Evolutionary conservation across 2,797 vertebrate genomes (phyloP).

Genomic region (Mormyrus proboscirostris): DNA sequence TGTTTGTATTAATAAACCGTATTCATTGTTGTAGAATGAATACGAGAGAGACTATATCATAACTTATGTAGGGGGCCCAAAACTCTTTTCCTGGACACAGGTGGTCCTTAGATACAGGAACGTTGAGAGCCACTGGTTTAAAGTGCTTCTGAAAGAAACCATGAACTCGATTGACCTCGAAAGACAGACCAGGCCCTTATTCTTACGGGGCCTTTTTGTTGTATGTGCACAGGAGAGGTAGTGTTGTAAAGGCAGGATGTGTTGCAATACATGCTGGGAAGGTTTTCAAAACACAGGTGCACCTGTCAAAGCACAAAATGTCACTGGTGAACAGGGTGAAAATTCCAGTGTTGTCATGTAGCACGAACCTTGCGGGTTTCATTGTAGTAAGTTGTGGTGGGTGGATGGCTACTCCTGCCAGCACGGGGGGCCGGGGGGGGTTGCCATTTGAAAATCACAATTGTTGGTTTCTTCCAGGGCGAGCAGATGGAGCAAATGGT

Average conservation of each 20-base stretch:
- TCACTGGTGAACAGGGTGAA: background rate
- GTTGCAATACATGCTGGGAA: background rate
- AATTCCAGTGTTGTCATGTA: background rate
- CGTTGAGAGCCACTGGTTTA: background rate
- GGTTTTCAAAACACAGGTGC: background rate
- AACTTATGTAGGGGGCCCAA: background rate
- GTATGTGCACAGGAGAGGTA: background rate
- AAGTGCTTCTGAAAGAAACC: background rate
- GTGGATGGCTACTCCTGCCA: background rate
- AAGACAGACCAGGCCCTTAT: background rate
- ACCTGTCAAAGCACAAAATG: background rate
- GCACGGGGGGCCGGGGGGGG: background rate
- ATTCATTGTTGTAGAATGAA: background rate
- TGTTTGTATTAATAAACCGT: background rate
- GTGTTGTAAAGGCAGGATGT: slow-evolving; percentile 1
- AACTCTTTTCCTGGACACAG: background rate
- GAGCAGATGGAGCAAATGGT: slow-evolving; percentile 14
- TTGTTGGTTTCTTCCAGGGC: background rate
- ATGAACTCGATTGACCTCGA: background rate
- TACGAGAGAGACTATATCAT: background rate
- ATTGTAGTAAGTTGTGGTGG: background rate
- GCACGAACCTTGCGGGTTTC: background rate
- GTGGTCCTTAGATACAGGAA: background rate
- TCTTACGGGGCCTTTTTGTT: background rate
- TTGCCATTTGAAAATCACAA: background rate